Percentiles rank a stretch among this genome's conserved stretches.
Conservation (phyloP, 2,888 invertebrate genomes). For the Noctua pronuba region DNA sequence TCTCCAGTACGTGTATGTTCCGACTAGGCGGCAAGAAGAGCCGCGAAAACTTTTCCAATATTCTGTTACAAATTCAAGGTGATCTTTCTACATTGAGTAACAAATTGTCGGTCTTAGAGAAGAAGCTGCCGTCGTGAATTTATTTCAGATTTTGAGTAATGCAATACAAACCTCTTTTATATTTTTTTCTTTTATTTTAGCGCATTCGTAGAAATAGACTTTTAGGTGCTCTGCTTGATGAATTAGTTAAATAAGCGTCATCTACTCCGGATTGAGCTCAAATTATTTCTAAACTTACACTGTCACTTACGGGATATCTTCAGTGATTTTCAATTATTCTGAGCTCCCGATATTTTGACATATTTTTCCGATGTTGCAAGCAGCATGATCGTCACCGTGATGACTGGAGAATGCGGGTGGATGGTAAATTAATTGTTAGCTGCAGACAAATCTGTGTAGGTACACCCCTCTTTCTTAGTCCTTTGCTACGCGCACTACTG, state of each 20-base stretch:
- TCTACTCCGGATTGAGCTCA: background rate
- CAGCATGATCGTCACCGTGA: too few species aligned
- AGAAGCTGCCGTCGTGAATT: conserved; percentile 71
- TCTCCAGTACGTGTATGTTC: conserved; percentile 81
- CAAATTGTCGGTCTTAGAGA: conserved; percentile 83
- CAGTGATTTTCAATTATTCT: too few species aligned
- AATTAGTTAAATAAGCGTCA: background rate
- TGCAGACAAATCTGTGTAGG: too few species aligned
- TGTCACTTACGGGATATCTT: too few species aligned
- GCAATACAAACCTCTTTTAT: conserved; percentile 7
- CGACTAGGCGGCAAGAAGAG: conserved; percentile 79
- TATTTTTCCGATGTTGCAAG: too few species aligned
- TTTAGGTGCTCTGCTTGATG: background rate
- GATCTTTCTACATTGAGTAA: conserved; percentile 80
- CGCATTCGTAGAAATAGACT: background rate
- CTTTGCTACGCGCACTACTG: too few species aligned
- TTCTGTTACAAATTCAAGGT: conserved; percentile 84
- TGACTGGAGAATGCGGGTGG: too few species aligned
- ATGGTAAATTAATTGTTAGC: too few species aligned
- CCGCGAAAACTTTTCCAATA: conserved; percentile 81
- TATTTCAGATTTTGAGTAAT: background rate
- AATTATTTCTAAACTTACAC: background rate
- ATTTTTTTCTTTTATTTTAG: conserved; percentile 5
- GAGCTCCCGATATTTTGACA: too few species aligned
- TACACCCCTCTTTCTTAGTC: too few species aligned